These are phyloP conservation scores for Sesia bembeciformis DNA, from an alignment of 2,888 invertebrate species.

Conservation along the genomic window DNA sequence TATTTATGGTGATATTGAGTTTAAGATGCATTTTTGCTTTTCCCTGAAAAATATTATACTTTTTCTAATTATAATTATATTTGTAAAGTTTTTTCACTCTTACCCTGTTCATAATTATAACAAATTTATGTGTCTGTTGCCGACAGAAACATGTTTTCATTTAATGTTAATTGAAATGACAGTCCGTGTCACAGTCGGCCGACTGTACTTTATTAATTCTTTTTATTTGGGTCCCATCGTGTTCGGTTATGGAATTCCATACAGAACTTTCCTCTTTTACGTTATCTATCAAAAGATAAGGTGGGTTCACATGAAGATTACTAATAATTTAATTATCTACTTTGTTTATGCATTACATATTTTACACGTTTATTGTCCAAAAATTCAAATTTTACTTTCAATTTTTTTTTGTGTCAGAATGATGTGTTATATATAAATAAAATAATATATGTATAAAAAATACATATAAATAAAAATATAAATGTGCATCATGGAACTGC, in stretches of 20 bases:
- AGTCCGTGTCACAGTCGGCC: constrained; percentile 42
- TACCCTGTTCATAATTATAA: constrained; percentile 33
- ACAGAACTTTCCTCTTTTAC: constrained; percentile 54
- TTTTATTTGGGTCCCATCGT: constrained; percentile 44
- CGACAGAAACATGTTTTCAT: constrained; percentile 36
- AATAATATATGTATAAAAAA: too few relatives aligned
- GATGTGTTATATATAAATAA: too few relatives aligned
- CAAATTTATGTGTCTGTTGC: constrained; percentile 34
- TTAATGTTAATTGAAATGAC: constrained; percentile 68
- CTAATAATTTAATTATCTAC: constrained; percentile 1
- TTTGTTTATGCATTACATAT: too few relatives aligned
- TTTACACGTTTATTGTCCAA: too few relatives aligned
- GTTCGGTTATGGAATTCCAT: constrained; percentile 51
- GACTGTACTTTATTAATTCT: constrained; percentile 42
- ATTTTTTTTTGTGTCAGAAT: too few relatives aligned
- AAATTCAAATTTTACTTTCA: too few relatives aligned
- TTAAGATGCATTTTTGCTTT: too few relatives aligned
- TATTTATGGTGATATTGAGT: too few relatives aligned
- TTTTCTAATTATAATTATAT: constrained; percentile 3
- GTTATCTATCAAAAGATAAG: constrained; percentile 34
- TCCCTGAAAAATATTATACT: neutral
- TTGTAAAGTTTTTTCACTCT: constrained; percentile 23
- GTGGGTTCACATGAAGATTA: constrained; percentile 34
- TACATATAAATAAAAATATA: too few relatives aligned
- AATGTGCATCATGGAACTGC: too few relatives aligned